Conservation (phyloP, 2,797 vertebrate genomes). For the Antrozous pallidus region DNA sequence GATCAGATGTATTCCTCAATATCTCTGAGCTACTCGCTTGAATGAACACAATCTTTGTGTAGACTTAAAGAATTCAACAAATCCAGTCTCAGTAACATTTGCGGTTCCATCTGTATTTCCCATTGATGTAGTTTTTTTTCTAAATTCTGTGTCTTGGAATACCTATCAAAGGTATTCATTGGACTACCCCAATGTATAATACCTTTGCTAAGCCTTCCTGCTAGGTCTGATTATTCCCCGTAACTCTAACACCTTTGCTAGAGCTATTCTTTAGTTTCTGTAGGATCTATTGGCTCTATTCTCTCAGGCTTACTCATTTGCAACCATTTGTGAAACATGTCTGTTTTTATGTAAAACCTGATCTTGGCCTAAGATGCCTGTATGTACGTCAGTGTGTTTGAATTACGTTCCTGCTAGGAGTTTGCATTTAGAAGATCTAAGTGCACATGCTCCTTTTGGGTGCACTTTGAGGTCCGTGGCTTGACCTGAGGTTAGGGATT, state of each 20-base stretch:
- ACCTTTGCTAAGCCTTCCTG: conserved; percentile 7
- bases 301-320: not conserved
- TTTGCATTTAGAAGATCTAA: conserved; percentile 57
- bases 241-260: not conserved
- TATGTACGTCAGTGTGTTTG: not conserved
- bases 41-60: conserved; percentile 22
- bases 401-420: not conserved
- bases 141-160: conserved; percentile 40
- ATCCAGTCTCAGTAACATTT: not conserved
- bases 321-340: not conserved
- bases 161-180: not conserved
- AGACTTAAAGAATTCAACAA: conserved; percentile 26
- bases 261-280: conserved; percentile 35
- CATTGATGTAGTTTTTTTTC: conserved; percentile 21
- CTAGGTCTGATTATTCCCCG: conserved; percentile 13
- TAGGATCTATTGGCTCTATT: conserved; percentile 5
- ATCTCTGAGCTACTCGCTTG: not conserved
- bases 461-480: conserved; percentile 24
- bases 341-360: not conserved
- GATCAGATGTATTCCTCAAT: not conserved
- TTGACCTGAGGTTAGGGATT: not conserved
- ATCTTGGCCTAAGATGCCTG: no score
- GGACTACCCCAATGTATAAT: not conserved
- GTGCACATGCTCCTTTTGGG: not conserved
- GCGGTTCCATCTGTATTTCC: not conserved